These are phyloP conservation scores for Tethea ocularis DNA, from an alignment of 2,888 invertebrate genomes.

Conservation along the genomic window DNA sequence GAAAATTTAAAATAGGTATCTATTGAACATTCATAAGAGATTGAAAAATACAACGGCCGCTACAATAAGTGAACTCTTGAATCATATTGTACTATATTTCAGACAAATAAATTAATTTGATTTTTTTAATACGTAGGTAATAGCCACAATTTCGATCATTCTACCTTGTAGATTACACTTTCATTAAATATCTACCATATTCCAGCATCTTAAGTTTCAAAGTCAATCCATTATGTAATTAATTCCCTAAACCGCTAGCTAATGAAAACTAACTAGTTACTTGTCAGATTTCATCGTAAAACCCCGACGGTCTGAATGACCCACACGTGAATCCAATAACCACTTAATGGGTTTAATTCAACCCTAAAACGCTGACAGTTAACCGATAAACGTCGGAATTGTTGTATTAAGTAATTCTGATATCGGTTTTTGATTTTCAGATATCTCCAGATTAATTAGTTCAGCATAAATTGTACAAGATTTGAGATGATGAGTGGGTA, in stretches of 20 bases:
- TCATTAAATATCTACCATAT: neutral
- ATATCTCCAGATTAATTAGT: too few relatives aligned
- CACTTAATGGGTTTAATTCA: conserved; percentile 11
- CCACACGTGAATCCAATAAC: conserved; percentile 9
- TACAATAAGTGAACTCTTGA: too few relatives aligned
- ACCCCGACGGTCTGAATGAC: conserved; percentile 7
- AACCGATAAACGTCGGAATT: neutral
- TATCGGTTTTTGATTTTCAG: neutral
- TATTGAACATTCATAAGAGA: too few relatives aligned
- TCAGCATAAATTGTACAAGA: too few relatives aligned
- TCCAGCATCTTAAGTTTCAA: neutral
- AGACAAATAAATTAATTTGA: too few relatives aligned
- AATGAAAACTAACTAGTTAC: neutral
- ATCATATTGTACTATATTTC: too few relatives aligned
- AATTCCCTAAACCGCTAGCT: neutral
- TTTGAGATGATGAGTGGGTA: too few relatives aligned
- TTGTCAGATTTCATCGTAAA: neutral
- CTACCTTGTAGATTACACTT: too few relatives aligned
- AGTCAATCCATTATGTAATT: neutral
- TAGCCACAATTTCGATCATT: too few relatives aligned
- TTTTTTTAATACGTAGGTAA: too few relatives aligned
- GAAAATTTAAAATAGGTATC: too few relatives aligned
- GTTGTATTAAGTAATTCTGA: neutral
- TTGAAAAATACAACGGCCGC: too few relatives aligned
- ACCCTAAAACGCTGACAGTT: conserved; percentile 6